phyloP scores from a whole-genome alignment of 2,888 invertebrate genomes.

The Oxyscelio sp. region DNA sequence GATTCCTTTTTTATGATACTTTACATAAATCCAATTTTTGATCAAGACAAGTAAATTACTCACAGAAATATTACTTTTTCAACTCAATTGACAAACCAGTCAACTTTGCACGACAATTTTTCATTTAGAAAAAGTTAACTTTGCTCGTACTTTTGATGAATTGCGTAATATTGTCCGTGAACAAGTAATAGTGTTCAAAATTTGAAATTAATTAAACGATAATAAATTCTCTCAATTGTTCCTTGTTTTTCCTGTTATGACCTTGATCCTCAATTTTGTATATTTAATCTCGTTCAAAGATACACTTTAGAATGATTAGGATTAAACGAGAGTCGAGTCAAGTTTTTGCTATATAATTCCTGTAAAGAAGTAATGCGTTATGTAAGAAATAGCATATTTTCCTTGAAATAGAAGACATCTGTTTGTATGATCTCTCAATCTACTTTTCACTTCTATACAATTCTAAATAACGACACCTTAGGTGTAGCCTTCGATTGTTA shows the following conservation, averaged over 20 bases:
- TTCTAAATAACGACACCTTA: conserved; percentile 46
- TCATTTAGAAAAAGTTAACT: no score
- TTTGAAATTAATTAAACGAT: background rate
- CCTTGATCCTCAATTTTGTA: conserved; percentile 28
- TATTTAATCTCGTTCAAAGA: background rate
- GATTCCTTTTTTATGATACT: no score
- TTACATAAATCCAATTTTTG: no score
- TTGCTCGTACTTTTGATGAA: no score
- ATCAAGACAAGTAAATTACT: no score
- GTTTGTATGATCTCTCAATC: conserved; percentile 50
- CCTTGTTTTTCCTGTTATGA: conserved; percentile 27
- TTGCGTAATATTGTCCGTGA: background rate
- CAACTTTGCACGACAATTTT: no score
- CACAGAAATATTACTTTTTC: no score
- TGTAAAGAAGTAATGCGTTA: conserved; percentile 1
- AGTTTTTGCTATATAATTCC: background rate
- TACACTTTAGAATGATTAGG: background rate
- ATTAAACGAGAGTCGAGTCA: conserved; percentile 5
- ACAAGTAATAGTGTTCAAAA: background rate
- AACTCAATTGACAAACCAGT: no score
- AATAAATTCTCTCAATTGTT: conserved; percentile 15
- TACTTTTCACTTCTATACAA: conserved; percentile 43
- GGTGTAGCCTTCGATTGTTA: conserved; percentile 44
- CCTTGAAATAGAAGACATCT: conserved; percentile 17
- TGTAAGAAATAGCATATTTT: background rate